Base-by-base conservation (phyloP, 2,113 vertebrate species). In the Nannobrachium achirus region DNA sequence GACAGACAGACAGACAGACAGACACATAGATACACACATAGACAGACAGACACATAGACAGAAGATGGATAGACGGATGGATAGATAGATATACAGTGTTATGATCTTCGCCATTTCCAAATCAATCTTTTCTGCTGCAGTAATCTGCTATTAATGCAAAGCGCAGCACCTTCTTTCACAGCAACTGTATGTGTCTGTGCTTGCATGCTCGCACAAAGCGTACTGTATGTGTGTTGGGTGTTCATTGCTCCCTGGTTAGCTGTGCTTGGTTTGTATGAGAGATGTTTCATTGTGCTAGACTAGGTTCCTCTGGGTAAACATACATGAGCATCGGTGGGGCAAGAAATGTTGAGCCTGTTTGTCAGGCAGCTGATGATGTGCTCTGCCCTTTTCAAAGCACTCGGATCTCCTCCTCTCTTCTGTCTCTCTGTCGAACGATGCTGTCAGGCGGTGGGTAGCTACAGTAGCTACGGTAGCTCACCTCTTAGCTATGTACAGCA, bases 101-200 rank as follows among this genome's bases (percentile, higher is more conserved):
- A 2, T 19, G 14, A 40, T 66, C 57, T 69, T 67, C 68, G 15
- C 71, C 50, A 44, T n/a, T 57, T 40, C 8, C 42, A 56, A 25
- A 56, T 69, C 25, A 25, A 6, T 61, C 39, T 59, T 16, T 64
- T 20, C 57, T 64, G 60, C 69, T 68, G 60, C 57, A 60, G 46
- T 20, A 55, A 33, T 33, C 33, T 19, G 10, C 16, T 20, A 20
- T n/a, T 33, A 20, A 45, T 71, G 63, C 15, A 71, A 33, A 13
- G 46, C 19, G 60, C n/a, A 51, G 41, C 25, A 13, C 16, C 60
- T 7, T 68, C 4, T 49, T 40, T 76, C 49, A 15, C 52, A 58
- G 66, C 44, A 25, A 48, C 13, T 58, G 10, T 62, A 33, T 10
- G 33, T 18, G 61, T n/a, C n/a, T 44, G 58, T 48, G 18, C 33